phyloP scores from a whole-genome alignment of 2,113 vertebrate genomes.

The Glaucomys volans region DNA sequence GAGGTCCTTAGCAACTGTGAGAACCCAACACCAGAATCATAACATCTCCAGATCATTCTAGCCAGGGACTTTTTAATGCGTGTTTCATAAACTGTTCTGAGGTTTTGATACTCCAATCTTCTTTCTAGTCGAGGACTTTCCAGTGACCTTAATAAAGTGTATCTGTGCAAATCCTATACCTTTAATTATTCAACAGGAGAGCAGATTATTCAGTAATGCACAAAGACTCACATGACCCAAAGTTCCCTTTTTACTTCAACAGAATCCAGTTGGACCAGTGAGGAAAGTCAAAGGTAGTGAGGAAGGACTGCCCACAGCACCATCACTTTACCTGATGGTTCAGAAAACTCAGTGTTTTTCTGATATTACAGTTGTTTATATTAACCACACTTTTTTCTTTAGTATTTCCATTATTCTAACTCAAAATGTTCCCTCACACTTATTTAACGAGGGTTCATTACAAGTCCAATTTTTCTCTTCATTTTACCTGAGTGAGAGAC shows the following conservation, averaged over 20 bases:
- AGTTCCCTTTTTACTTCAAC: background rate
- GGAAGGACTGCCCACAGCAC: background rate
- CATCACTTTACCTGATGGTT: background rate
- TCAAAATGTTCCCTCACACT: background rate
- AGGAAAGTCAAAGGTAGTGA: background rate
- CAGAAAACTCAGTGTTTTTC: background rate
- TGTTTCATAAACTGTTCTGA: slow-evolving; percentile 18
- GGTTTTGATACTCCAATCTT: background rate
- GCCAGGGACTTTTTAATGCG: background rate
- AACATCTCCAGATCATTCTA: background rate
- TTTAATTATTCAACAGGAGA: background rate
- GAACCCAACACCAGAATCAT: background rate
- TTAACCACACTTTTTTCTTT: background rate
- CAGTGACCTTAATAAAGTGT: background rate
- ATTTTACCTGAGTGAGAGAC: background rate
- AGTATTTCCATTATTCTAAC: background rate
- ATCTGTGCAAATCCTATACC: background rate
- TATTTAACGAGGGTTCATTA: background rate
- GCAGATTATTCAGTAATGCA: background rate
- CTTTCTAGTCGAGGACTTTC: background rate
- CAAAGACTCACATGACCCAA: background rate
- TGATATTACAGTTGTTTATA: background rate
- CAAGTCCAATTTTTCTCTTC: background rate
- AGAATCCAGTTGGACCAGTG: background rate
- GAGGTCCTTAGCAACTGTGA: background rate